A percentile compares a stretch with the other conserved stretches of the same genome.
These are phyloP conservation scores for Urosaurus nigricauda DNA, from an alignment of 2,797 vertebrate genomes.

Conservation along the genomic window DNA sequence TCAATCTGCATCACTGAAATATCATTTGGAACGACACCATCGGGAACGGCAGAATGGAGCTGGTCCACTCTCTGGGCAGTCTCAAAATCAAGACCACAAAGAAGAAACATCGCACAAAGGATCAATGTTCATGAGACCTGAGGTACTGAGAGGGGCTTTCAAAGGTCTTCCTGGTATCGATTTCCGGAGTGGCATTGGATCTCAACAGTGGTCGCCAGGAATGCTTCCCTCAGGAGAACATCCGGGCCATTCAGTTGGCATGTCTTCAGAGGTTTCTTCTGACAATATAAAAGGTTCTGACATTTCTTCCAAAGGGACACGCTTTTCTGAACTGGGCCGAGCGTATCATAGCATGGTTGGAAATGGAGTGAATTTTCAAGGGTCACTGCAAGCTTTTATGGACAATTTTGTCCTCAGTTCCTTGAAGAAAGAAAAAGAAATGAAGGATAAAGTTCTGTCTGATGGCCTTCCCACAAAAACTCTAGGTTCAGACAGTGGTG, in stretches of 20 bases:
- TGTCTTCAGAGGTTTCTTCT: conserved; percentile 79
- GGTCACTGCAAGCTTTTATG: conserved; percentile 98
- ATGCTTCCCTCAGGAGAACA: conserved; percentile 89
- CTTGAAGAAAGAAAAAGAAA: conserved; percentile 93
- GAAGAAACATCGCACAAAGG: conserved; percentile 87
- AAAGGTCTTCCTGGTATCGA: conserved; percentile 91
- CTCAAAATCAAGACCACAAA: conserved; percentile 85
- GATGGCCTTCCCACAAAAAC: conserved; percentile 87
- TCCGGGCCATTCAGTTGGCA: conserved; percentile 82
- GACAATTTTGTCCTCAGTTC: conserved; percentile 95
- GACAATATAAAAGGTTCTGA: conserved; percentile 87
- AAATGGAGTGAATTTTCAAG: conserved; percentile 96
- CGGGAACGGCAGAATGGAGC: conserved; percentile 94
- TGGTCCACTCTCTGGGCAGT: conserved; percentile 85
- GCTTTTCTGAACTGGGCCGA: conserved; percentile 92
- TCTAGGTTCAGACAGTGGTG: conserved; percentile 80
- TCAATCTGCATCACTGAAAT: conserved; percentile 97
- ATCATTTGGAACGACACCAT: conserved; percentile 97
- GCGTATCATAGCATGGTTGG: conserved; percentile 94
- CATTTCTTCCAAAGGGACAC: conserved; percentile 85
- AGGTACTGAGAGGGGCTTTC: conserved; percentile 93
- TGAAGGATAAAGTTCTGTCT: conserved; percentile 87
- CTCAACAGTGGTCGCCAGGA: conserved; percentile 91
- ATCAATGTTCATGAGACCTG: conserved; percentile 92
- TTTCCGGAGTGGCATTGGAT: conserved; percentile 89